A percentile compares a stretch with the other conserved stretches of the same genome.
Evolutionary conservation across 2,113 vertebrate species (phyloP).

Genomic region (Ursus arctos): DNA sequence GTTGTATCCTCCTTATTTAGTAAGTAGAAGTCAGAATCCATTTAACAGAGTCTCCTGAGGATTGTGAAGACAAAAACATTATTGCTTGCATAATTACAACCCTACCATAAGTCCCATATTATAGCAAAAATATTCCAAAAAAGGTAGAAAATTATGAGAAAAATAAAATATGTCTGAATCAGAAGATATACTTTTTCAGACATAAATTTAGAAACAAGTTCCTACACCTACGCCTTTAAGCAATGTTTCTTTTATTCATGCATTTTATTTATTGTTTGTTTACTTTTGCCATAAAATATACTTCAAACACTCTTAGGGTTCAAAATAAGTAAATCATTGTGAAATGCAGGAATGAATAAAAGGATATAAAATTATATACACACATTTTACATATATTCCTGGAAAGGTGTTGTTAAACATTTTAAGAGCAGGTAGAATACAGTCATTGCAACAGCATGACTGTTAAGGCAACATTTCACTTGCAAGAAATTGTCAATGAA

Average conservation of each 20-base stretch:
- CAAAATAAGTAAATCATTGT: not conserved
- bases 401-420: not conserved
- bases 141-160: not conserved
- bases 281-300: not conserved
- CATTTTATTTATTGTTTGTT: not conserved
- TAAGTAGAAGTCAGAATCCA: not conserved
- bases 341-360: not conserved
- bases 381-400: not conserved
- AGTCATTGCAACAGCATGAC: not conserved
- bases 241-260: not conserved
- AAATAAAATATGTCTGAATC: not conserved
- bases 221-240: not conserved
- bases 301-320: not conserved
- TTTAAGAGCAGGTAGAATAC: not conserved
- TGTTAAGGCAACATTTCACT: not conserved
- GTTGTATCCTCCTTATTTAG: not conserved
- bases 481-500: not conserved
- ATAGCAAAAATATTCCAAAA: not conserved
- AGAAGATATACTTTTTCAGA: not conserved
- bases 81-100: not conserved
- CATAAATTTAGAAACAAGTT: not conserved
- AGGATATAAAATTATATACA: not conserved
- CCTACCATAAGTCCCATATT: not conserved
- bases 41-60: not conserved
- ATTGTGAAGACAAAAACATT: not conserved